Evolutionary conservation across 2,888 invertebrate genomes (phyloP).

Genomic region (Noctua fimbriata): DNA sequence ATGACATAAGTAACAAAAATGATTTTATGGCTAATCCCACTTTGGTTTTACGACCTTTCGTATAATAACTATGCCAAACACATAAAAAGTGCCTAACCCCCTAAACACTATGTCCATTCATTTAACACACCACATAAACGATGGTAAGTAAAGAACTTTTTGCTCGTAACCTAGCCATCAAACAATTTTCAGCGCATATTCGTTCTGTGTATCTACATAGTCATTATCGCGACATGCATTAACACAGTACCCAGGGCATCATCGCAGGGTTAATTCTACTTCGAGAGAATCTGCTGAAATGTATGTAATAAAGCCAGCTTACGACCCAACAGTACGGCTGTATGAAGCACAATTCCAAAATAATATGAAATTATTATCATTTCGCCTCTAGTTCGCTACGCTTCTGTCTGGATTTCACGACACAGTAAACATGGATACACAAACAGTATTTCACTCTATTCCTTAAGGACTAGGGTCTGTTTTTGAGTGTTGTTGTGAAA

Average conservation of each 20-base stretch:
- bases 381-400: constrained; percentile 61
- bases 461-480: constrained; percentile 13
- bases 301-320: constrained; percentile 69
- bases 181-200: constrained; percentile 55
- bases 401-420: constrained; percentile 65
- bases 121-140: constrained; percentile 5
- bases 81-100: neutral
- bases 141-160: constrained; percentile 28
- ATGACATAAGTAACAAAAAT: constrained; percentile 25
- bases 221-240: constrained; percentile 62
- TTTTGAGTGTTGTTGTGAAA: constrained; percentile 32
- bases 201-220: constrained; percentile 39
- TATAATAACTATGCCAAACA: constrained; percentile 10
- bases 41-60: constrained; percentile 24
- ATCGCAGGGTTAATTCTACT: constrained; percentile 66
- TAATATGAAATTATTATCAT: constrained; percentile 71
- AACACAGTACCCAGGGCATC: constrained; percentile 59
- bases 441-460: constrained; percentile 39
- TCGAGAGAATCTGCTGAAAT: constrained; percentile 68
- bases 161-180: constrained; percentile 33
- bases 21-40: constrained; percentile 16
- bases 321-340: constrained; percentile 64
- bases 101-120: constrained; percentile 17
- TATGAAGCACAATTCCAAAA: constrained; percentile 69
- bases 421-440: constrained; percentile 56